Evolutionary conservation across 2,888 invertebrate genomes (phyloP).

Genomic region (Muscina levida): DNA sequence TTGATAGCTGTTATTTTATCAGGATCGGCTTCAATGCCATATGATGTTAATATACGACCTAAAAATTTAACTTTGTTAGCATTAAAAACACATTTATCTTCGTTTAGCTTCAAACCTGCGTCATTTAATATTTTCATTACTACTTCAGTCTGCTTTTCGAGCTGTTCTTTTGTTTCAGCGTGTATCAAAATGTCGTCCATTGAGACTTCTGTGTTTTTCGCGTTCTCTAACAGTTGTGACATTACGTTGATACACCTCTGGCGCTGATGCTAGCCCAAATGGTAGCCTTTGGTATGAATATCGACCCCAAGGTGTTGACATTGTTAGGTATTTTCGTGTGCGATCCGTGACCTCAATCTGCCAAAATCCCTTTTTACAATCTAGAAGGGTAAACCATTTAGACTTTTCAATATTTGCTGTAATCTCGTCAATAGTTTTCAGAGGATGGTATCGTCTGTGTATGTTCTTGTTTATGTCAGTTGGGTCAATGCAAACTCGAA

Average conservation of each 20-base stretch:
- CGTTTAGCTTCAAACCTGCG: slow-evolving; percentile 68
- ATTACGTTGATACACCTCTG: slow-evolving; percentile 71
- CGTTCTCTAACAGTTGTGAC: slow-evolving; percentile 58
- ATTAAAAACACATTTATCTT: slow-evolving; percentile 67
- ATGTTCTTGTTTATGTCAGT: slow-evolving; percentile 68
- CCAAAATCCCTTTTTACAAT: slow-evolving; percentile 66
- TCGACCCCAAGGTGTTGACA: slow-evolving; percentile 65
- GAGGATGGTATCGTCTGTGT: slow-evolving; percentile 59
- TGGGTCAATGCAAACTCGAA: slow-evolving; percentile 54
- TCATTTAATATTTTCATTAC: slow-evolving; percentile 61
- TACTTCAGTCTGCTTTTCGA: slow-evolving; percentile 61
- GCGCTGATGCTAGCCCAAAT: slow-evolving; percentile 63
- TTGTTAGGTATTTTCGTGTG: slow-evolving; percentile 63
- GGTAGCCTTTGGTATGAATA: slow-evolving; percentile 63
- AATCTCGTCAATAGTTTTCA: no score
- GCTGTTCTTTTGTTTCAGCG: slow-evolving; percentile 65
- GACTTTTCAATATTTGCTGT: slow-evolving; percentile 59
- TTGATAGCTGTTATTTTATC: neutral
- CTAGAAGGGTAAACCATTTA: slow-evolving; percentile 62
- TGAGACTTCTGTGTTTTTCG: slow-evolving; percentile 64
- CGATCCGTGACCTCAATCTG: slow-evolving; percentile 66
- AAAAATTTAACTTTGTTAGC: slow-evolving; percentile 30
- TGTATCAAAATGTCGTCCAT: slow-evolving; percentile 69
- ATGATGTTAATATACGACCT: neutral
- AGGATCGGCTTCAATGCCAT: neutral